phyloP scores from a whole-genome alignment of 2,113 vertebrate genomes.

The Gambusia holbrooki region DNA sequence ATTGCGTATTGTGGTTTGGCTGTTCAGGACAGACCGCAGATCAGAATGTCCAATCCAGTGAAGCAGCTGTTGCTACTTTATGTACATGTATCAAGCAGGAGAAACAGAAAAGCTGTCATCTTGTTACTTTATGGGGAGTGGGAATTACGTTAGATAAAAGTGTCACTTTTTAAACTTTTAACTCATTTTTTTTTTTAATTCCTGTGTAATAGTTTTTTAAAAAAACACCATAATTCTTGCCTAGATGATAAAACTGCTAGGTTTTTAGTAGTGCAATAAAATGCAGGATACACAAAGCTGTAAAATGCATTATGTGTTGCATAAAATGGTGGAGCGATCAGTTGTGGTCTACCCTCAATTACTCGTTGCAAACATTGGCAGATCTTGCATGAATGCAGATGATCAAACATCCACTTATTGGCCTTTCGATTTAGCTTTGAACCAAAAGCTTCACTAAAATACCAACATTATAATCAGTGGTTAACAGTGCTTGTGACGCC shows the following conservation, averaged over 20 bases:
- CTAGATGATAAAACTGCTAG: neutral
- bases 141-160: too few species aligned
- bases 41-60: neutral
- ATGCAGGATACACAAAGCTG: neutral
- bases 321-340: too few species aligned
- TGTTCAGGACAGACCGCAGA: neutral
- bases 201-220: neutral
- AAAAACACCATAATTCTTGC: neutral
- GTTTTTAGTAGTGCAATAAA: neutral
- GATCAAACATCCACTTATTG: too few species aligned
- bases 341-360: too few species aligned
- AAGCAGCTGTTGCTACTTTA: neutral
- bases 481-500: too few species aligned
- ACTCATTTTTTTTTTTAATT: neutral
- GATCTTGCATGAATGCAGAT: too few species aligned
- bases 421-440: neutral
- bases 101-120: neutral
- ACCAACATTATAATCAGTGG: too few species aligned
- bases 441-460: neutral
- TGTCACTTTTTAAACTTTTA: too few species aligned
- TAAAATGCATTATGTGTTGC: neutral
- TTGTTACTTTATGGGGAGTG: neutral
- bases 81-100: neutral
- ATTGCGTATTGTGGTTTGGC: neutral
- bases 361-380: too few species aligned